Evolutionary conservation across 1,140 invertebrate genomes (phyloP), one percentile per base, ranked within the genome.

Genomic region (Ptiloglossa arizonensis): DNA sequence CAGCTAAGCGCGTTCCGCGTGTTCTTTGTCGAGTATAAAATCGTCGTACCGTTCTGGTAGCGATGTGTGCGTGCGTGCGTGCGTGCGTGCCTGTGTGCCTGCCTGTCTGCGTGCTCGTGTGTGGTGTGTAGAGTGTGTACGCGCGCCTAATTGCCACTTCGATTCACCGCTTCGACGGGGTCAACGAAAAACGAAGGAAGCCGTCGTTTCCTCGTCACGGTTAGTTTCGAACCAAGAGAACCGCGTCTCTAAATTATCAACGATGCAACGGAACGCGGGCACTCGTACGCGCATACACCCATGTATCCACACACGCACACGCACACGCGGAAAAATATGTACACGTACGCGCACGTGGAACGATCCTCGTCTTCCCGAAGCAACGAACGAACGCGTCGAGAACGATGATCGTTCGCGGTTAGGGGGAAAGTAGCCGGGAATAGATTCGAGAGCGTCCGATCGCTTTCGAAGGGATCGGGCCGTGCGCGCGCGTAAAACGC

Each of bases 1-100:
- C 82, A 60, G 78, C 60, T 44, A 62, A 60, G 44, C 71, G 60
- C 60, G 57, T 24, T 5, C 32, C 5, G 5, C 17, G n/a, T 75
- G 9, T 29, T 24, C 19, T 19, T 27, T 46, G 27, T 56, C 67
- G 46, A 75, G 46, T 68, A 75, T 68, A 75, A 59, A 75, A 68
- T 38, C 64, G 41, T 48, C 70, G 46, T 52, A 27, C 9, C 32
- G 17, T 11, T n/a, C 41, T 11, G 11, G 56, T 48, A n/a, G 6
- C 41, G 6, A 5, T 32, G 9, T 8, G 71, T n/a, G n/a, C n/a
- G n/a, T n/a, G n/a, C n/a, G n/a, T n/a, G n/a, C n/a, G n/a, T n/a
- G n/a, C n/a, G n/a, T n/a, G n/a, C n/a, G n/a, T n/a, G n/a, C n/a
- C n/a, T n/a, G n/a, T n/a, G n/a, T n/a, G n/a, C n/a, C n/a, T n/a